Base-by-base conservation (phyloP, 1,140 invertebrate species). In the Onthophagus taurus region DNA sequence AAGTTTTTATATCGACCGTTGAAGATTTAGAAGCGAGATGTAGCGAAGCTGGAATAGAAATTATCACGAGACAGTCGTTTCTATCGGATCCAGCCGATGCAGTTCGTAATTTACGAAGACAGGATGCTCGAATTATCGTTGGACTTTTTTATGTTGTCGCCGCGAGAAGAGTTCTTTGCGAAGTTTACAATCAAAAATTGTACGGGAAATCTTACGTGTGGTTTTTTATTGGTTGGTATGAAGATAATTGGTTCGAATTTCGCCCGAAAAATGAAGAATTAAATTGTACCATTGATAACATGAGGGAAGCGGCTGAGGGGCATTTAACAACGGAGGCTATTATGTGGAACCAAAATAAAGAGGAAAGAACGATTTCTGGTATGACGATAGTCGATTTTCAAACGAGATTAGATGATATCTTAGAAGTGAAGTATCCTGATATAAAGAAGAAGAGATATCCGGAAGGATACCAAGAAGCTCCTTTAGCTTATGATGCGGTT, bases 181-280 rank as follows among this genome's bases (percentile, higher is more conserved):
- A 99, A 71, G 81, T 97, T 54, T 98, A 93, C 67, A 92, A 92
- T 56, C 87, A 96, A 50, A 83, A 85, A 34, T 70, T 99, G 1
- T 98, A 92, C 61, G 96, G 95, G 2, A 89, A 90, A 56, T 88
- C 88, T 24, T 93, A 97, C 69, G 95, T 99, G 0, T 99, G 96
- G 96, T 97, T 98, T 65, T 95, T 99, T 66, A 98, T 99, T 57
- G 96, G 88, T 30, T 99, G 96, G 96, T 99, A 99, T 65, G 92
- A 98, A 59, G 94, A 99, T 62, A 94, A 97, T 59, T 99, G 96
- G 96, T 99, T 93, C 63, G 86, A 90, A 58, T 75, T 80, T 0
- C 86, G 88, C 56, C 63, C 91, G n/a, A 79, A 89, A 44, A 83
- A 89, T 35, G 89, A 94, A 63, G 78, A 81, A 12, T 84, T 97